Evolutionary conservation across 2,797 vertebrate genomes (phyloP), one percentile per base, ranked within the genome.

Genomic region (Acanthiza pusilla): DNA sequence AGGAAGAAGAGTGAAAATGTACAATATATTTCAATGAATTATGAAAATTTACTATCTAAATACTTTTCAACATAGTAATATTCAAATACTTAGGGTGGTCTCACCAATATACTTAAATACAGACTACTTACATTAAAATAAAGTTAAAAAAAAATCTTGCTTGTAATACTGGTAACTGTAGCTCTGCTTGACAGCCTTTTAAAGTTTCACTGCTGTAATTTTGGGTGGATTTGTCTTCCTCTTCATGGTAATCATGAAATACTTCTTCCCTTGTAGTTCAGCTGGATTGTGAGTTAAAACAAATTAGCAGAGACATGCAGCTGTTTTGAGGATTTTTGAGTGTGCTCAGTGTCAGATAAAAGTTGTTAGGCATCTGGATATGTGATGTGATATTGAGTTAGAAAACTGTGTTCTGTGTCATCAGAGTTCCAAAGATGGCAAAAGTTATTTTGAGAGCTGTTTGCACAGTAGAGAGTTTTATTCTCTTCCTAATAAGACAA

Each of bases 71-170:
- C 7, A 58, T 7, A 42, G 7, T 53, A 74, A 32, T 2, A n/a
- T 84, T 78, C 26, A 77, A 80, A 63, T 67, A 2, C 10, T 74
- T 76, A 36, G 16, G 7, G 5, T 32, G 2, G 1, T 83, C 5
- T 54, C 19, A 47, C 9, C n/a, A 8, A 48, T 51, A 21, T 22
- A 74, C 16, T 48, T 70, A 85, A 70, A 79, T 66, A 58, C 6
- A 55, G 20, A 51, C 16, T n/a, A 73, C 19, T 62, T 81, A 40
- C 6, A 48, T 13, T 62, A 67, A 80, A 85, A 63, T n/a, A 67
- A 63, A 6, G 58, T 38, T n/a, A n/a, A 0, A 0, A 26, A 68
- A 16, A 53, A 9, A 0, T 65, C 4, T 54, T 83, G 2, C 5
- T 38, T 70, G 12, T 61, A 27, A 8, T 53, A 48, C 3, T 48